Conservation (phyloP, 30 jellyfish, hydroid and myxozoan species). For the Aurelia coerulea region DNA sequence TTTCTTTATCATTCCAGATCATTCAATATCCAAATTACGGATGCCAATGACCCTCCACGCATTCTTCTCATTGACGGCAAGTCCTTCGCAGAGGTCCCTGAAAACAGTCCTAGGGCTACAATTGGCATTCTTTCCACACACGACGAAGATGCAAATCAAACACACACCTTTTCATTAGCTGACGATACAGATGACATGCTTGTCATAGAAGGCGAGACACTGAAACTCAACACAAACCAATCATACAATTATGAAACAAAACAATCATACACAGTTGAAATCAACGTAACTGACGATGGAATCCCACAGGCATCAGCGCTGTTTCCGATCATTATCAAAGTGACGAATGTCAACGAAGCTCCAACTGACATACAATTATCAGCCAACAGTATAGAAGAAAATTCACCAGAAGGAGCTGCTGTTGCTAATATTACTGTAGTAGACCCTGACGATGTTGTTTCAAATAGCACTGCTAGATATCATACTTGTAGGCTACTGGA, state of each 20-base stretch:
- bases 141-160: slow-evolving; percentile 83
- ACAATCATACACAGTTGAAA: slow-evolving; percentile 20
- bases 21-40: slow-evolving; percentile 43
- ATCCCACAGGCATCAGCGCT: slow-evolving; percentile 37
- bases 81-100: slow-evolving; percentile 28
- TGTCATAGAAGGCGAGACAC: slow-evolving; percentile 21
- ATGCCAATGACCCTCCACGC: slow-evolving; percentile 80
- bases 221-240: slow-evolving; percentile 35
- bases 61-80: slow-evolving; percentile 52
- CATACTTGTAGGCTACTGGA: slow-evolving; percentile 44
- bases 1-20: not conserved
- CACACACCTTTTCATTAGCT: slow-evolving; percentile 41
- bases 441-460: slow-evolving; percentile 78
- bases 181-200: slow-evolving; percentile 42
- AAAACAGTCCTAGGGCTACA: slow-evolving; percentile 47
- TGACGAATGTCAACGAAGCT: slow-evolving; percentile 80
- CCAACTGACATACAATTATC: slow-evolving; percentile 75
- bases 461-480: not conserved
- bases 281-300: slow-evolving; percentile 69
- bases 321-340: slow-evolving; percentile 22
- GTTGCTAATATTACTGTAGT: slow-evolving; percentile 68
- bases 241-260: slow-evolving; percentile 69
- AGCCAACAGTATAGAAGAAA: slow-evolving; percentile 59
- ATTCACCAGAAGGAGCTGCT: slow-evolving; percentile 49
- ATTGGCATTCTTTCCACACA: slow-evolving; percentile 63